Conservation (phyloP, 2,113 vertebrate genomes). For the Onychorhynchus coronatus region DNA sequence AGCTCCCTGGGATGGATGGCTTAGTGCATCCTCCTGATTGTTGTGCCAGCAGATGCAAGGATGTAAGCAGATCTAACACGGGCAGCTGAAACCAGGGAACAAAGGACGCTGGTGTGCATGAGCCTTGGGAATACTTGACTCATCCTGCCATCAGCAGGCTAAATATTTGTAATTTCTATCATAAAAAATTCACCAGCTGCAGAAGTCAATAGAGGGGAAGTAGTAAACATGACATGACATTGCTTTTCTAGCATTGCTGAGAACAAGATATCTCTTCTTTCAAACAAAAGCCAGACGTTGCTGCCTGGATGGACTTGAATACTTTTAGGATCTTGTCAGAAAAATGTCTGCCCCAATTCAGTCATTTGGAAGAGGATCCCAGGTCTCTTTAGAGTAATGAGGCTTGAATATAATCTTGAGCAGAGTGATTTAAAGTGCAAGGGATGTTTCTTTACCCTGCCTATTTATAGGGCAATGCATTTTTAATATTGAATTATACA, state of each 20-base stretch:
- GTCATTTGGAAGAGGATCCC: slow-evolving; percentile 51
- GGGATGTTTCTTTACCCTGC: slow-evolving; percentile 24
- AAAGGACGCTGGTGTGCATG: slow-evolving; percentile 52
- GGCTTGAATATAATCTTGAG: slow-evolving; percentile 12
- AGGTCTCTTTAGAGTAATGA: slow-evolving; percentile 51
- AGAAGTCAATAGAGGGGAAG: slow-evolving; percentile 73
- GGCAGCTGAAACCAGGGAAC: slow-evolving; percentile 54
- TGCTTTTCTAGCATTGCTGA: slow-evolving; percentile 54
- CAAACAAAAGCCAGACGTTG: slow-evolving; percentile 41
- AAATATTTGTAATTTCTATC: slow-evolving; percentile 75
- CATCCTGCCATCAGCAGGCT: slow-evolving; percentile 72
- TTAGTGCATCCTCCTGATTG: background rate
- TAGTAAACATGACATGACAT: slow-evolving; percentile 62
- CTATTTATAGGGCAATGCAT: slow-evolving; percentile 55
- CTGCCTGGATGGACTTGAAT: slow-evolving; percentile 61
- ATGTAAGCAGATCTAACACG: slow-evolving; percentile 28
- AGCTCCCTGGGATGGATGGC: background rate
- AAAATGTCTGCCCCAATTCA: slow-evolving; percentile 43
- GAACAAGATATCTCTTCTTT: slow-evolving; percentile 47
- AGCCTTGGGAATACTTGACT: slow-evolving; percentile 69
- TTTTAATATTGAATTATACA: slow-evolving; percentile 60
- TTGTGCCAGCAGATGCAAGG: slow-evolving; percentile 32
- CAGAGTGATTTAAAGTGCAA: slow-evolving; percentile 34
- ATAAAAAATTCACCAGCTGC: slow-evolving; percentile 70
- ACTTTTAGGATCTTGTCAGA: slow-evolving; percentile 44